Base-by-base conservation (phyloP, 2,888 invertebrate species). In the Tupiocoris notatus region DNA sequence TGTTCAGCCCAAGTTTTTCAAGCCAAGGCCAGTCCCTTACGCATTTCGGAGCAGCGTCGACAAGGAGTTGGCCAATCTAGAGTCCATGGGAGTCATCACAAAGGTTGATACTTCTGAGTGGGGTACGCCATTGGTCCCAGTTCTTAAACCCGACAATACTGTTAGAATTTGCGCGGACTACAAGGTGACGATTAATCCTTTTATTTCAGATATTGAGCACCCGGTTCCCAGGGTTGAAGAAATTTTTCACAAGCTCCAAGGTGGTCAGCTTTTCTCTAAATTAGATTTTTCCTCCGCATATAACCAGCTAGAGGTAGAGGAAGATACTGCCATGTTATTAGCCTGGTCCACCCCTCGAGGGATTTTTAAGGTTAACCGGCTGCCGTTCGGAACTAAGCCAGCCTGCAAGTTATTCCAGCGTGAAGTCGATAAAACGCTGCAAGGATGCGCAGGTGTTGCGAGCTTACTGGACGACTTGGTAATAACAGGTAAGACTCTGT, bases 381-480 rank as follows among this genome's bases (percentile, higher is more conserved):
- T 67, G 3, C 67, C 67, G 17, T 67, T 56, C 12, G 56, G 67
- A n/a, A 20, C 21, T 2, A 67, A 67, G 17, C 65, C 65, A n/a
- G 65, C 65, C 1, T 65, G 65, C 24, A 23, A 65, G 16, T 24
- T 65, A 3, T 67, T 67, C 54, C 22, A 67, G 12, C 16, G 20
- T 1, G 67, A 18, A 20, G 20, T 67, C 6, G 67, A 56, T 16
- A 67, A 54, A 21, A 67, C 67, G 16, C 20, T 54, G 6, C 56
- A 18, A 20, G 67, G 67, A 39, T 67, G 67, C 20, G 67, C n/a
- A 56, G 56, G 67, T 12, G 56, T 56, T 20, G 22, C 56, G 9
- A 25, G 54, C 18, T 18, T 66, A 6, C 17, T 66, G 54, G 66
- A 66, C 54, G 66, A 66, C 54, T 25, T 67, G 2, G 67, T 67